Evolutionary conservation across 1,140 invertebrate genomes (phyloP), one percentile per base, ranked within the genome.

Genomic region (Diuraphis noxia): DNA sequence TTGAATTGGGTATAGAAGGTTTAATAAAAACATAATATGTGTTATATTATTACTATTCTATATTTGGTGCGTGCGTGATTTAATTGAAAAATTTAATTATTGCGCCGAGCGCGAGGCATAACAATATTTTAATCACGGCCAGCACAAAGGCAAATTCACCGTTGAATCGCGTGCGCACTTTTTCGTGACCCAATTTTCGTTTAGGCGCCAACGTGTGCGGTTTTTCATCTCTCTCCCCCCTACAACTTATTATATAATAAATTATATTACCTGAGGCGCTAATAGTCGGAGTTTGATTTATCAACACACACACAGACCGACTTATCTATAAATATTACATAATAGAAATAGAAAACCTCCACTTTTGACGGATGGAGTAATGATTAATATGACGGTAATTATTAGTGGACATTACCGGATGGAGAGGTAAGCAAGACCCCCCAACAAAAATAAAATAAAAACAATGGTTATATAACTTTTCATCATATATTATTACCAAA

Each of bases 11-110:
- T 38, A 40, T 25, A 40, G 21, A 34, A 79, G 34, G 77, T 23
- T 49, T 49, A 49, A 79, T n/a, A 79, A n/a, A n/a, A n/a, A 9
- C 9, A 79, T 38, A 21, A 77, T 77, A 77, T 21, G 10, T 79
- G 23, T 79, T 79, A 36, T 36, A 77, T 19, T 77, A 77, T 40
- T 25, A 30, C 13, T 43, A 41, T 41, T 25, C 10, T 30, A 17
- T 82, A 40, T 41, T 1, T 38, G 4, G 81, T 30, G 81, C 38
- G 81, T 82, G 81, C 40, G 81, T n/a, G 36, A 10, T 30, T 41
- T 82, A 82, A 82, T 82, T 82, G 81, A 40, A 82, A 82, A 82
- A 82, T 30, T 38, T 82, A 38, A 82, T 82, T 82, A 82, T 41
- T 82, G 23, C 79, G 25, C 23, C 36, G 36, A 38, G 21, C 23